Base-by-base conservation (phyloP, 2,888 invertebrate species). In the Strigamia transsilvanica region DNA sequence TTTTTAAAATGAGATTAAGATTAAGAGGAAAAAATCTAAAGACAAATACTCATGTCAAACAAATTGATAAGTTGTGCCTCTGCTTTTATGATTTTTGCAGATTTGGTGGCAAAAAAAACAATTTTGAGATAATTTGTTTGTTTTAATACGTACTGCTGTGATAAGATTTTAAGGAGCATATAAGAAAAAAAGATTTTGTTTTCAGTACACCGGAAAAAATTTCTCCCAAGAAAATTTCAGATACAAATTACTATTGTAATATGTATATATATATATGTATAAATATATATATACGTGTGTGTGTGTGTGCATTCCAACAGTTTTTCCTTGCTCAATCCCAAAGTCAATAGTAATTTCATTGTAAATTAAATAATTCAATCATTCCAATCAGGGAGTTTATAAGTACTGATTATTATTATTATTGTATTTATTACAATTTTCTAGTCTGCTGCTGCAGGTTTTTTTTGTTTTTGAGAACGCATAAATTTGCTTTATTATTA, bases 301-400 rank as follows among this genome's bases (percentile, higher is more conserved):
- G 27, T 38, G 38, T 18, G 56, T 56, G 21, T 15, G 56, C 56
- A 56, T 56, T 56, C 56, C 9, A 18, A n/a, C 4, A 38, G 38
- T 18, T 18, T n/a, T 56, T 56, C 56, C 56, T 56, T 56, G 56
- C 56, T 56, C 56, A 56, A 56, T 56, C n/a, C 56, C 18, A 18
- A 56, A 56, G 56, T 18, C 56, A 56, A 56, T 56, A 56, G 2
- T 12, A 46, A 46, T 46, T 46, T n/a, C 46, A 9, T 46, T 56
- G 4, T 18, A 18, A 56, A n/a, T 56, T 56, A 56, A 56, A 56
- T 13, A 18, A 56, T 56, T 56, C 56, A 56, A 56, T 56, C 56
- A 56, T 56, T 56, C 56, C 56, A 56, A 56, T 56, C 56, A n/a
- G 56, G 56, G 56, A 56, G 56, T 1, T 56, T 56, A 18, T 13